phyloP scores from a whole-genome alignment of 2,888 invertebrate genomes.

The Lepidonotus clava region DNA sequence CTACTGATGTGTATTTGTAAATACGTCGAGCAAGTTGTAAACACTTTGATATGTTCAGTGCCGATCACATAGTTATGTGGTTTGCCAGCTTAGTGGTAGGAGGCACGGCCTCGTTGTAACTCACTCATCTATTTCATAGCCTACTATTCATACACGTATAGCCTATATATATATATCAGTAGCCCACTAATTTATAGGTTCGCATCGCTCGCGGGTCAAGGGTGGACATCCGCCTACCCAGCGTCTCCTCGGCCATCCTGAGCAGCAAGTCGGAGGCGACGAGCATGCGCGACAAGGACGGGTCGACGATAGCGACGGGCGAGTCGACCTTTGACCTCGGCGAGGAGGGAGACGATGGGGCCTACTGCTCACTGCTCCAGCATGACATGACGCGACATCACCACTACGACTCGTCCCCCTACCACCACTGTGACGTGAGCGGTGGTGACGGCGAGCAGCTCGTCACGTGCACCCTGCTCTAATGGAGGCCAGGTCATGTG shows the following conservation, averaged over 20 bases:
- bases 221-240: slow-evolving; percentile 59
- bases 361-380: slow-evolving; percentile 33
- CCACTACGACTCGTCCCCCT: slow-evolving; percentile 15
- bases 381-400: slow-evolving; percentile 20
- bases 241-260: slow-evolving; percentile 53
- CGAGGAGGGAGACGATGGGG: slow-evolving; percentile 2
- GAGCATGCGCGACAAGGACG: slow-evolving; percentile 9
- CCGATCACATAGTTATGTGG: too few species aligned
- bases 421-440: slow-evolving; percentile 41
- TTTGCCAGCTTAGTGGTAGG: too few species aligned
- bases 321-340: slow-evolving; percentile 41
- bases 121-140: too few species aligned
- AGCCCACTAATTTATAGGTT: too few species aligned
- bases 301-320: slow-evolving; percentile 3
- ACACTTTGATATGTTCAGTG: too few species aligned
- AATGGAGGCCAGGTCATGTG: background rate
- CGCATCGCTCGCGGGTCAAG: slow-evolving; percentile 43
- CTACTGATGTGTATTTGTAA: too few species aligned
- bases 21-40: too few species aligned
- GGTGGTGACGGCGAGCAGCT: background rate
- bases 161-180: too few species aligned
- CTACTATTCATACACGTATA: too few species aligned
- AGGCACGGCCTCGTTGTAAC: too few species aligned
- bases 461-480: slow-evolving; percentile 21
- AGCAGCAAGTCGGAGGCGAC: background rate